Conservation (phyloP, 1,140 invertebrate species). For the Cryptotermes secundus region DNA sequence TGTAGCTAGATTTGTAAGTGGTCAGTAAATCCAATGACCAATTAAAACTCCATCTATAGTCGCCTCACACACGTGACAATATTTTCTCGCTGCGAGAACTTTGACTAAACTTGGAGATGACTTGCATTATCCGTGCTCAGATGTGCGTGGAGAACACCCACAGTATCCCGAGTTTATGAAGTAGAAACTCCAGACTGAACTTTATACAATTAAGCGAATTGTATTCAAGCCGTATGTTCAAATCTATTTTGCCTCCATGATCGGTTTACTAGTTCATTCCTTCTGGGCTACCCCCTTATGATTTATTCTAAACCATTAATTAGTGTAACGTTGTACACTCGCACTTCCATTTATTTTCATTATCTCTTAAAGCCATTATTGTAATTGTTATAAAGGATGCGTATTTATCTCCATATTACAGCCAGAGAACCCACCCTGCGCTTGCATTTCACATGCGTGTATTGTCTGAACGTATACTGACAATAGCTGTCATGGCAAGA, state of each 20-base stretch:
- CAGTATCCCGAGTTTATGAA: not conserved
- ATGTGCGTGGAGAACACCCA: no score
- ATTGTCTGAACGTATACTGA: no score
- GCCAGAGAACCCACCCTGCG: not conserved
- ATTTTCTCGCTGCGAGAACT: no score
- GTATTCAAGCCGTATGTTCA: not conserved
- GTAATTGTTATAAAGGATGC: not conserved
- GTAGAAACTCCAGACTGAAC: not conserved
- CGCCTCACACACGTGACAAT: no score
- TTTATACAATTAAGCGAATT: constrained; percentile 2
- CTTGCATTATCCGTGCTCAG: no score
- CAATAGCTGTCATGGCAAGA: no score
- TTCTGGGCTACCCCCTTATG: not conserved
- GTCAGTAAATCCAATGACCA: no score
- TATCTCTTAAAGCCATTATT: not conserved
- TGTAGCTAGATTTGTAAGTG: no score
- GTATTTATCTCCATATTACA: not conserved
- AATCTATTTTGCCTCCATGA: not conserved
- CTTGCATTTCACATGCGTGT: not conserved
- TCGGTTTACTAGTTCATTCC: no score
- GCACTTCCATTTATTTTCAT: not conserved
- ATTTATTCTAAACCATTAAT: constrained; percentile 11
- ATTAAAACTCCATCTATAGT: no score
- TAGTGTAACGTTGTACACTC: not conserved
- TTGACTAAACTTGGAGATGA: no score